These are phyloP conservation scores for Orgyia antiqua DNA, from an alignment of 2,888 invertebrate genomes.

Conservation along the genomic window DNA sequence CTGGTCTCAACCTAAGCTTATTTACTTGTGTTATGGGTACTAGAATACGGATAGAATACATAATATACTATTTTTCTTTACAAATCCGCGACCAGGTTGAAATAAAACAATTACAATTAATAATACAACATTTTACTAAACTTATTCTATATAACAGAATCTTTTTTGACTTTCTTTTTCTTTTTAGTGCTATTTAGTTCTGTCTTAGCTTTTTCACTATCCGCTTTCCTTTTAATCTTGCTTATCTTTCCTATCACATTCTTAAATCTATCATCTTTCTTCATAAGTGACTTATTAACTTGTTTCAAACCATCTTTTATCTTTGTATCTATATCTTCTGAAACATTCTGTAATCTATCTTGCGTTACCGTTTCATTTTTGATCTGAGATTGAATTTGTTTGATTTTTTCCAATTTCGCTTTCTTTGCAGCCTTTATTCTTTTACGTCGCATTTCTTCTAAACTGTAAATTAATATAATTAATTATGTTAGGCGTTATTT, in stretches of 20 bases:
- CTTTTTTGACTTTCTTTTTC: constrained; percentile 35
- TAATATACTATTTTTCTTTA: too few species aligned
- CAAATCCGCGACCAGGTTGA: too few species aligned
- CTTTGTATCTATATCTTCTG: constrained; percentile 45
- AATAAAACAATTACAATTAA: not conserved
- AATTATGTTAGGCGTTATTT: too few species aligned
- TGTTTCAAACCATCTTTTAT: constrained; percentile 58
- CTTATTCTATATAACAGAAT: constrained; percentile 1
- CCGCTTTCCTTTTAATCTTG: constrained; percentile 66
- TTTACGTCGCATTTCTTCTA: constrained; percentile 59
- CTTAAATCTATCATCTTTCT: constrained; percentile 67
- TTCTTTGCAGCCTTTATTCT: constrained; percentile 56
- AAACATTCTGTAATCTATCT: constrained; percentile 29
- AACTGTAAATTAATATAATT: constrained; percentile 33
- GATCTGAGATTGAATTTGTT: constrained; percentile 50
- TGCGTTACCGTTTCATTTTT: constrained; percentile 30
- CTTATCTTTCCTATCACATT: constrained; percentile 65
- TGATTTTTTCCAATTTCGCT: constrained; percentile 57
- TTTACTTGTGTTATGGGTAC: too few species aligned
- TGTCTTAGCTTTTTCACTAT: constrained; percentile 33
- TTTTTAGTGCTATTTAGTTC: constrained; percentile 27
- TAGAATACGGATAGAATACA: too few species aligned
- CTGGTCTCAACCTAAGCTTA: too few species aligned
- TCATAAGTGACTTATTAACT: constrained; percentile 65
- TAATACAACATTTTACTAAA: too few species aligned